Conservation (phyloP, 2,888 invertebrate genomes). For the Drosophila lutescens region DNA sequence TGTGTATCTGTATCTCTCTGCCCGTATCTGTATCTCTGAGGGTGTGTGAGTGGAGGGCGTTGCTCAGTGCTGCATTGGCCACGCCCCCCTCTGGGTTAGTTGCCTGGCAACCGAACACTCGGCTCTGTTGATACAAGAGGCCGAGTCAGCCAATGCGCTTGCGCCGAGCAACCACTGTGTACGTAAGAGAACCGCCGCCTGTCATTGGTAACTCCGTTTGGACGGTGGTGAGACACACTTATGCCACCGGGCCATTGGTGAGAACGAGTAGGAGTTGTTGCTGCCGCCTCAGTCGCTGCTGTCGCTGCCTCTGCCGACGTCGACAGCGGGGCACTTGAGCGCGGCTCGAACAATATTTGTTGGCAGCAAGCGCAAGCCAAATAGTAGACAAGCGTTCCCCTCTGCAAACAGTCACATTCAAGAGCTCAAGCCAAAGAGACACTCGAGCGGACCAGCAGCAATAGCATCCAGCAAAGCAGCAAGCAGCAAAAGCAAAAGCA, state of each 20-base stretch:
- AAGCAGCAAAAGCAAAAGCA: slow-evolving; percentile 28
- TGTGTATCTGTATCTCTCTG: slow-evolving; percentile 2
- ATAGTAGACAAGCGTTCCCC: slow-evolving; percentile 85
- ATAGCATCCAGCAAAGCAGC: slow-evolving; percentile 21
- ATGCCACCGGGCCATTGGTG: slow-evolving; percentile 43
- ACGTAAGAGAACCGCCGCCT: slow-evolving; percentile 76
- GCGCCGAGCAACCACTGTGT: slow-evolving; percentile 72
- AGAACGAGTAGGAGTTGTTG: slow-evolving; percentile 56
- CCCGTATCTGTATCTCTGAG: slow-evolving; percentile 7
- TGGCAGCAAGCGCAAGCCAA: slow-evolving; percentile 84
- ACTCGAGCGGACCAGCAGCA: slow-evolving; percentile 83
- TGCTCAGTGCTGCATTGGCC: slow-evolving; percentile 52
- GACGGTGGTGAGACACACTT: slow-evolving; percentile 50
- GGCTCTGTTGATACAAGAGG: slow-evolving; percentile 77
- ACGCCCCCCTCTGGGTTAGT: slow-evolving; percentile 63
- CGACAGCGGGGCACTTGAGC: slow-evolving; percentile 83
- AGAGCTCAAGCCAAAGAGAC: slow-evolving; percentile 84
- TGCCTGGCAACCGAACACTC: slow-evolving; percentile 71
- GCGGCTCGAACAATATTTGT: slow-evolving; percentile 84
- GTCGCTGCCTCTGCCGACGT: slow-evolving; percentile 45
- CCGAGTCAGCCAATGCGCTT: slow-evolving; percentile 76
- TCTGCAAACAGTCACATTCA: slow-evolving; percentile 85
- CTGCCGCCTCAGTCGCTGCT: slow-evolving; percentile 37
- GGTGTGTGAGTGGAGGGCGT: slow-evolving; percentile 60
- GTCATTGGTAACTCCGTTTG: slow-evolving; percentile 65